Evolutionary conservation across 2,797 vertebrate genomes (phyloP).

Genomic region (Pangasius sanitwongsei): DNA sequence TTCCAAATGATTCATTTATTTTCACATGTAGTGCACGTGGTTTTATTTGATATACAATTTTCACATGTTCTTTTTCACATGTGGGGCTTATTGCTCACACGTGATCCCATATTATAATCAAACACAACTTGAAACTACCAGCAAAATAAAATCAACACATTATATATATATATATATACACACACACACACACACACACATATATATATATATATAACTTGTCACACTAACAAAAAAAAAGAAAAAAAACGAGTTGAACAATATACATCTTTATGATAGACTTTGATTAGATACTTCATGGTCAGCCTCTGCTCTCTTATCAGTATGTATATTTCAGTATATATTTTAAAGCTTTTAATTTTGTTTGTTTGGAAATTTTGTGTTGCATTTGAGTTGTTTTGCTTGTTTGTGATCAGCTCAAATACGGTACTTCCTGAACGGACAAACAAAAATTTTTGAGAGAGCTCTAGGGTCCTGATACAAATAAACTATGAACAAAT

Average conservation of each 20-base stretch:
- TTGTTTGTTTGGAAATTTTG: neutral
- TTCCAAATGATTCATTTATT: neutral
- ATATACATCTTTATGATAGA: neutral
- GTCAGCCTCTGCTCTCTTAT: neutral
- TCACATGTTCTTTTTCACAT: neutral
- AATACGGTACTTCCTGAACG: neutral
- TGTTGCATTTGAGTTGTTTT: neutral
- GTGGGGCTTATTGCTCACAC: neutral
- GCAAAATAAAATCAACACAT: neutral
- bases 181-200: too few relatives aligned
- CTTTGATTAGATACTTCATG: neutral
- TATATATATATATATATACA: too few relatives aligned
- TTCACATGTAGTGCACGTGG: neutral
- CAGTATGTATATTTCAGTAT: too few relatives aligned
- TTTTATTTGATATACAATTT: neutral
- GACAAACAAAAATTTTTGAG: neutral
- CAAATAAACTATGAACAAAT: neutral
- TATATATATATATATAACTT: too few relatives aligned
- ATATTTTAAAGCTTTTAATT: too few relatives aligned
- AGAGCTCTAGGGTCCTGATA: neutral
- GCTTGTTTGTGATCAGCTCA: neutral
- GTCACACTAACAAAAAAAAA: too few relatives aligned
- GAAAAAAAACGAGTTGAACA: too few relatives aligned
- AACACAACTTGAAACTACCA: neutral
- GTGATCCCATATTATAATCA: neutral